Base-by-base conservation (phyloP, 2,888 invertebrate genomes). In the Mechanitis mazaeus region DNA sequence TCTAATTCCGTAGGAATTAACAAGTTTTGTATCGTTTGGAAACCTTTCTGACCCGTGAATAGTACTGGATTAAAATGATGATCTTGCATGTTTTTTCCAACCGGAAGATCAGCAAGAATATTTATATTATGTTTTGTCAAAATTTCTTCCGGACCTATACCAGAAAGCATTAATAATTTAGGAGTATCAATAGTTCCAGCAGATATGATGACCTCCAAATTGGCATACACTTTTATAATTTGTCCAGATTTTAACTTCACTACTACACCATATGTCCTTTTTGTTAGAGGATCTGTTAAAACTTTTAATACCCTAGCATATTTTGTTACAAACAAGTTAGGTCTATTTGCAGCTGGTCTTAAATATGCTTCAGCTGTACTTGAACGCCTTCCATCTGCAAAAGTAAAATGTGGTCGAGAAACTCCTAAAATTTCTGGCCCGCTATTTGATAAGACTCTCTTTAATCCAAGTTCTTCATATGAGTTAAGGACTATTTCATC, bases 321-420 rank as follows among this genome's bases (percentile, higher is more conserved):
- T 70, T 85, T 86, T 0, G 85, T 78, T 56, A 87, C 67, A 56
- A 70, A 75, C 28, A 88, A 71, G 70, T 88, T 87, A 2, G 73
- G 68, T 69, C 77, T 80, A 54, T 78, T 66, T 71, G 76, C 77
- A 12, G 65, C 69, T 42, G 75, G 72, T 64, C 69, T 72, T 50
- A 88, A 68, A 69, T 83, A 88, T 4, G 81, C 78, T 65, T 88
- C 87, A 0, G 85, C 86, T 6, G 85, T 82, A 58, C 88, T 87
- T 0, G 81, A 87, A 67, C 88, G 71, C 63, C 83, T 78, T 4
- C 85, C 84, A 50, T 81, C 70, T 3, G 75, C 72, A 50, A 84
- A 77, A 11, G 75, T 78, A 45, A 71, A 74, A 63, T 78, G 78
- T 33, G 77, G 75, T 45, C 59, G 63, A 9, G 76, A 66, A 5